Evolutionary conservation across 1,140 invertebrate species (phyloP), one percentile per base, ranked within the genome.

Genomic region (Nephila pilipes): DNA sequence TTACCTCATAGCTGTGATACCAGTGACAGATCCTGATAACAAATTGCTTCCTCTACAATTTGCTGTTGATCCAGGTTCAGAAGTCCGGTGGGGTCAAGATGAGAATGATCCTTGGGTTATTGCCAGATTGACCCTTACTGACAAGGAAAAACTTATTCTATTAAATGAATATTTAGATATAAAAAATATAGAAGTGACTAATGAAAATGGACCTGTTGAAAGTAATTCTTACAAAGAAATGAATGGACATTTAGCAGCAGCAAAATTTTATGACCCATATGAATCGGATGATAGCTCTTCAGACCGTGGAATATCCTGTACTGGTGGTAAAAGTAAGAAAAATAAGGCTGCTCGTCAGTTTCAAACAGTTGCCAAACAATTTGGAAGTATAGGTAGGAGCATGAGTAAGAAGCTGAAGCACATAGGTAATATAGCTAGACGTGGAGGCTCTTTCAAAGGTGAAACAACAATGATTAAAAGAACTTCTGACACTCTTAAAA

Each of bases 61-160:
- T 95, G 96, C 96, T 91, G 96, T 98, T 55, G 98, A 99, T 96
- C 98, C 98, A 1, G 98, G 98, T 32, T 96, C 97, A 65, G 96
- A 97, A 87, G 97, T 97, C 96, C 96, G 96, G 87, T 98, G 97
- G 97, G 96, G 96, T 60, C 93, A 93, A 60, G 96, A 96, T 94
- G 96, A 96, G 12, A 95, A 96, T 58, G 96, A 96, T 95, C 85
- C 94, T 20, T 79, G 93, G 32, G 65, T 95, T 20, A 94, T 95
- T 58, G 85, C 95, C 10, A 94, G 94, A 69, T 85, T 95, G 25
- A 95, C 94, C 65, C 93, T 95, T 65, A 95, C 96, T 29, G 94
- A 94, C 63, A 94, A 96, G 95, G 96, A 96, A 94, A 95, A 96
- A 95, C 94, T 97, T 94, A 94, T 96, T 93, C 92, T 97, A 94